A percentile compares a stretch with the other conserved stretches of the same genome.
phyloP scores from a whole-genome alignment of 2,797 vertebrate species.

The Alosa sapidissima region DNA sequence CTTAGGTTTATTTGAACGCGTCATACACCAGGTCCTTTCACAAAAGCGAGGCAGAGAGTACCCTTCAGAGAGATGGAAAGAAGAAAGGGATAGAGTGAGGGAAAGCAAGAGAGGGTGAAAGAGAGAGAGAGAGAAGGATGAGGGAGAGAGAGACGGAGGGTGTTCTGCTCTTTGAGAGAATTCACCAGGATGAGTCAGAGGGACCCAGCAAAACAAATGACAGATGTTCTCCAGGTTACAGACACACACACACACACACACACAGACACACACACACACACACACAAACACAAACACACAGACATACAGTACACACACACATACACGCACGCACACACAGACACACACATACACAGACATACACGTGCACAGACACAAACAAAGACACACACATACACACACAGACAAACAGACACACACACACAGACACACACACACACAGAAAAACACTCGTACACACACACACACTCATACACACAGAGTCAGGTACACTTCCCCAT shows the following conservation, averaged over 20 bases:
- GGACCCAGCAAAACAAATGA: slow-evolving; percentile 25
- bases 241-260: background rate
- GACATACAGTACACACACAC: background rate
- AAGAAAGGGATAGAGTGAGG: background rate
- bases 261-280: background rate
- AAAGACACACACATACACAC: too few relatives aligned
- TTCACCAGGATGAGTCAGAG: slow-evolving; percentile 6
- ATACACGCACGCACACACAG: background rate
- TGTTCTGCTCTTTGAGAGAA: slow-evolving; percentile 18
- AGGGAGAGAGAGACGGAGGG: background rate
- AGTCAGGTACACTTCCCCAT: background rate
- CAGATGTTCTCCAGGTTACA: background rate
- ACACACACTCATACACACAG: background rate
- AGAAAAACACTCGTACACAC: background rate
- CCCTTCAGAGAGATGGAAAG: slow-evolving; percentile 8
- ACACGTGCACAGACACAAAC: background rate
- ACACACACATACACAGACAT: background rate
- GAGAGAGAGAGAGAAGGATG: background rate
- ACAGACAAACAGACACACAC: background rate
- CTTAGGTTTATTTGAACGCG: slow-evolving; percentile 7
- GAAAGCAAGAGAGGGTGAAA: background rate
- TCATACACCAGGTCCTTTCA: slow-evolving; percentile 16
- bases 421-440: slow-evolving; percentile 2
- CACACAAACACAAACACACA: background rate
- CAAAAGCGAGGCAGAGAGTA: slow-evolving; percentile 9